Conservation (phyloP, 1,140 invertebrate species). For the Acromyrmex heyeri region DNA sequence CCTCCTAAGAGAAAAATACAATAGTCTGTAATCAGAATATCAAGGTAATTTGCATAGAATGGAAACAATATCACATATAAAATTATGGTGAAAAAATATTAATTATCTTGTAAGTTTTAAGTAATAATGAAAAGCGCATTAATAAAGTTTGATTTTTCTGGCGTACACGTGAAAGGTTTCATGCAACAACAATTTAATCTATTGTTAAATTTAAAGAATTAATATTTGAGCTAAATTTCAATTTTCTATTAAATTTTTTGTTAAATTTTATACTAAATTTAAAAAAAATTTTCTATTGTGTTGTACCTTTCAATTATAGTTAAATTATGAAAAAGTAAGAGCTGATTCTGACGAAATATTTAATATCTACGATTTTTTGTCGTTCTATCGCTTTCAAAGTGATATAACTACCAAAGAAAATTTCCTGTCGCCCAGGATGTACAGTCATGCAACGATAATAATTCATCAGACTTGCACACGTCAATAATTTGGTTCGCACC, state of each 20-base stretch:
- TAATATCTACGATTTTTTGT: slow-evolving; percentile 9
- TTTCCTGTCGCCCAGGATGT: not conserved
- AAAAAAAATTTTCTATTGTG: not conserved
- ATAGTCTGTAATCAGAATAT: not conserved
- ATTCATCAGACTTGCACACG: slow-evolving; percentile 6
- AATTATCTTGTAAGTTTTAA: not conserved
- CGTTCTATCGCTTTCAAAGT: not conserved
- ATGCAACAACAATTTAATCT: not conserved
- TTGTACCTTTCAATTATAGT: not conserved
- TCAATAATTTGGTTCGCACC: slow-evolving; percentile 28
- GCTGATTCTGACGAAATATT: not conserved
- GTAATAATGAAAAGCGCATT: not conserved
- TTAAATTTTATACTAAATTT: not conserved
- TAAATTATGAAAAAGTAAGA: not conserved
- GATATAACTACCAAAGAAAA: slow-evolving; percentile 19
- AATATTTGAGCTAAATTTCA: not conserved
- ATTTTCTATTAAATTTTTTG: not conserved
- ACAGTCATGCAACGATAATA: slow-evolving; percentile 21
- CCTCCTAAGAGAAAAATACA: not conserved
- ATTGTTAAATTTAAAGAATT: not conserved
- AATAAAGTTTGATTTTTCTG: not conserved
- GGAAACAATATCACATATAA: not conserved
- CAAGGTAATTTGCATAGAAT: not conserved
- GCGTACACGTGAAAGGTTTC: not conserved
- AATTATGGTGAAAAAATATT: not conserved